Conservation (phyloP, 2,797 vertebrate genomes). For the Sebastes minor region DNA sequence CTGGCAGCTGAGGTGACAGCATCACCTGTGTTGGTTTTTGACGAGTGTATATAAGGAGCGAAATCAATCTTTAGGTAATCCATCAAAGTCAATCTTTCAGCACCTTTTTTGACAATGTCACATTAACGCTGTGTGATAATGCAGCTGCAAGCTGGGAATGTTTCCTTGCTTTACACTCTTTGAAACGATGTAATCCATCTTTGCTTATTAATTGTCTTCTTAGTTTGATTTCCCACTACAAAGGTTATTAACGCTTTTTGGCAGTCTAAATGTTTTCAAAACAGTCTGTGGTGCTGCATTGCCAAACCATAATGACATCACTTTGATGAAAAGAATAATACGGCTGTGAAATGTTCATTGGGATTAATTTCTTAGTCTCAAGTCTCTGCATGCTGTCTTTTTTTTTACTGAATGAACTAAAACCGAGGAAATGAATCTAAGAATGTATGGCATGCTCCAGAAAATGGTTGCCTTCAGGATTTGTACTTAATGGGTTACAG, state of each 20-base stretch:
- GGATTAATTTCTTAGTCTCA: background rate
- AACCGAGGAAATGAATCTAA: background rate
- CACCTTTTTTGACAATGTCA: background rate
- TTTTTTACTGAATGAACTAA: background rate
- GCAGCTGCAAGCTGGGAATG: background rate
- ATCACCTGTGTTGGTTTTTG: background rate
- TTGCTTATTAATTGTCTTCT: background rate
- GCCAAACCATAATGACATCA: background rate
- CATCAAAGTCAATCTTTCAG: background rate
- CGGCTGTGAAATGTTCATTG: background rate
- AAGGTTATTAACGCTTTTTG: background rate
- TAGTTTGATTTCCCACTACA: background rate
- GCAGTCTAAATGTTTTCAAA: background rate
- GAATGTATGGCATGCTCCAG: background rate
- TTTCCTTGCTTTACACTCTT: background rate
- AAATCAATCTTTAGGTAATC: background rate
- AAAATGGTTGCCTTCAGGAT: slow-evolving; percentile 5
- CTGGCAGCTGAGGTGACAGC: background rate
- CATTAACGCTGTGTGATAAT: background rate
- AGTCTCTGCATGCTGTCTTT: background rate
- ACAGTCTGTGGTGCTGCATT: background rate
- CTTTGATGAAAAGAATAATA: background rate
- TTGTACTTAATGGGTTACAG: background rate
- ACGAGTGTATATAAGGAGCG: background rate
- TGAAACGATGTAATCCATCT: background rate